These are phyloP conservation scores for Gracilinanus agilis DNA, from an alignment of 2,113 vertebrate genomes.

Conservation along the genomic window DNA sequence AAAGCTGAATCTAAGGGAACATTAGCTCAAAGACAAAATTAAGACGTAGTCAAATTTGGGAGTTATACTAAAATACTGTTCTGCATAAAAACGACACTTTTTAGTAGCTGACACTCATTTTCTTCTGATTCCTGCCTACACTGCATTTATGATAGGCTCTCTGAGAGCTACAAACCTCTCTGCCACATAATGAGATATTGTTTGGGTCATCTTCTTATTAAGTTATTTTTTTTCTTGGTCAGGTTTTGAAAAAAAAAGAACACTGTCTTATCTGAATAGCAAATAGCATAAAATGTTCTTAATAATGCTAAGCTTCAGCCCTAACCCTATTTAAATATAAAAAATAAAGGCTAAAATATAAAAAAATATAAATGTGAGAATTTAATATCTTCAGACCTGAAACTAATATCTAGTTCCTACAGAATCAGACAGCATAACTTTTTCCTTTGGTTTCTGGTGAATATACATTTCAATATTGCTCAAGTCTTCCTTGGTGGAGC, in stretches of 20 bases:
- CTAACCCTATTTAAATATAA: background rate
- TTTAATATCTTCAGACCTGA: background rate
- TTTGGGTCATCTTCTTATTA: background rate
- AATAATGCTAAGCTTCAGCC: background rate
- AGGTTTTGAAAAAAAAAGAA: background rate
- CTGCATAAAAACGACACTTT: background rate
- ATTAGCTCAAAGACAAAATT: background rate
- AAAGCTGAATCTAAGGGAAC: background rate
- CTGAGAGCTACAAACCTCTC: background rate
- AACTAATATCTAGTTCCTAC: background rate
- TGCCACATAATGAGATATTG: background rate
- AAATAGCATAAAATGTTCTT: background rate
- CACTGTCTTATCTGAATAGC: background rate
- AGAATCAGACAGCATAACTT: background rate
- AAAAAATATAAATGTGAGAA: background rate
- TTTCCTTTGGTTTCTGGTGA: background rate
- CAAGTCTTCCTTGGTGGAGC: background rate
- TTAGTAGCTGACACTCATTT: background rate
- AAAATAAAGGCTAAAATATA: background rate
- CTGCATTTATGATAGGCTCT: background rate
- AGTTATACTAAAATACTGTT: background rate
- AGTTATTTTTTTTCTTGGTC: background rate
- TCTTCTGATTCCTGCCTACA: background rate
- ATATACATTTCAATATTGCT: background rate
- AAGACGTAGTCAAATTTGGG: background rate